phyloP scores from a whole-genome alignment of 1,140 invertebrate genomes.

The Ladona fulva region DNA sequence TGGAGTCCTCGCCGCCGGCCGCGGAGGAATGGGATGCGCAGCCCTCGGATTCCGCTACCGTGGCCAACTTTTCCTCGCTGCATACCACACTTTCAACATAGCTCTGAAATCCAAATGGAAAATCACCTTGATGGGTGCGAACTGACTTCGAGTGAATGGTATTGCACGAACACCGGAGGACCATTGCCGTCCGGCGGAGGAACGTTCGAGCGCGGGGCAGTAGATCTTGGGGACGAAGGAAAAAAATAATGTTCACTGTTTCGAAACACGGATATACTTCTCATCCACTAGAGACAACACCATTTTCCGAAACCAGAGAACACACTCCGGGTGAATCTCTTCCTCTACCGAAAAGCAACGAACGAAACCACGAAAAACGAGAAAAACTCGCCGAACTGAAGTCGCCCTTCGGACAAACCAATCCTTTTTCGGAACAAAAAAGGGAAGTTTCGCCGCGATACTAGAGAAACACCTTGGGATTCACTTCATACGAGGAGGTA shows the following conservation, averaged over 20 bases:
- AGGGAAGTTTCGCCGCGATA: too few relatives aligned
- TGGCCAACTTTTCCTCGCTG: background rate
- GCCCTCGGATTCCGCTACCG: background rate
- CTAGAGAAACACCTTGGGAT: too few relatives aligned
- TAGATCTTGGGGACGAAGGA: background rate
- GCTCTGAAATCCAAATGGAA: constrained; percentile 18
- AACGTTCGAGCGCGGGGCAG: background rate
- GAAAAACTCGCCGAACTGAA: too few relatives aligned
- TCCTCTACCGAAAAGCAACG: background rate
- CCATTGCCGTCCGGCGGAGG: background rate
- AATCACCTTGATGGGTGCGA: background rate
- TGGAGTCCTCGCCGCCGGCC: constrained; percentile 62
- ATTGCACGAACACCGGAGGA: background rate
- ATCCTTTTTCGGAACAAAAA: too few relatives aligned
- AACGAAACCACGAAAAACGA: background rate
- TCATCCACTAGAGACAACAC: background rate
- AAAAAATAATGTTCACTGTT: background rate
- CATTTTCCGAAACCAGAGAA: background rate
- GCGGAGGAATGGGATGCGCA: constrained; percentile 16
- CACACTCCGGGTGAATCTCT: background rate
- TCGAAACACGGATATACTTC: background rate
- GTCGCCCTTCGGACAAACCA: too few relatives aligned
- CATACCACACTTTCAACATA: constrained; percentile 21
- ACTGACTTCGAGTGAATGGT: background rate
- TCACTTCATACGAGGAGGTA: too few relatives aligned